Evolutionary conservation across 1,140 invertebrate species (phyloP).

Genomic region (Potamilus streckersoni): DNA sequence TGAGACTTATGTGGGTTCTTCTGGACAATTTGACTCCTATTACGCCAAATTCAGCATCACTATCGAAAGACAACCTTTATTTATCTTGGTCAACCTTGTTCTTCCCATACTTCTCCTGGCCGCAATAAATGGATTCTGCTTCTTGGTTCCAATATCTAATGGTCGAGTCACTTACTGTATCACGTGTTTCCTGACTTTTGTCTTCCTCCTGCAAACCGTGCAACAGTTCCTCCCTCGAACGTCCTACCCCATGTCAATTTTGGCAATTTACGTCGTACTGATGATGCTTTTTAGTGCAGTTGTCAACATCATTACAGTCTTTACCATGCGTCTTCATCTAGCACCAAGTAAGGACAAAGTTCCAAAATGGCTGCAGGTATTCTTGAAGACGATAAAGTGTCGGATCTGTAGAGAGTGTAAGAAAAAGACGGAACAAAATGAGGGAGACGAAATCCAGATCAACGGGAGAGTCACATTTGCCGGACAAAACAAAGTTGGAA

Average conservation of each 20-base stretch:
- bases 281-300: neutral
- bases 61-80: neutral
- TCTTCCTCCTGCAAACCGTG: constrained; percentile 7
- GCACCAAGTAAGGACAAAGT: too few relatives aligned
- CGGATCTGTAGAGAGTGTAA: neutral
- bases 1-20: neutral
- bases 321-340: constrained; percentile 1
- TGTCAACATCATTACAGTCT: neutral
- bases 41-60: neutral
- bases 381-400: neutral
- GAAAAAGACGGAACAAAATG: too few relatives aligned
- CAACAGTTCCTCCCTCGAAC: neutral
- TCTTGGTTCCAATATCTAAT: neutral
- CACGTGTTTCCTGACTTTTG: neutral
- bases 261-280: neutral
- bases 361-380: too few relatives aligned
- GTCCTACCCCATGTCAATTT: neutral
- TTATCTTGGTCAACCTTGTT: neutral
- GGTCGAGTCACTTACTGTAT: neutral
- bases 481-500: too few relatives aligned
- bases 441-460: too few relatives aligned
- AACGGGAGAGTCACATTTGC: too few relatives aligned
- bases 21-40: constrained; percentile 1
- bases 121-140: neutral
- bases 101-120: neutral